Conservation (phyloP, 2,888 invertebrate species). For the Cephus runcator region DNA sequence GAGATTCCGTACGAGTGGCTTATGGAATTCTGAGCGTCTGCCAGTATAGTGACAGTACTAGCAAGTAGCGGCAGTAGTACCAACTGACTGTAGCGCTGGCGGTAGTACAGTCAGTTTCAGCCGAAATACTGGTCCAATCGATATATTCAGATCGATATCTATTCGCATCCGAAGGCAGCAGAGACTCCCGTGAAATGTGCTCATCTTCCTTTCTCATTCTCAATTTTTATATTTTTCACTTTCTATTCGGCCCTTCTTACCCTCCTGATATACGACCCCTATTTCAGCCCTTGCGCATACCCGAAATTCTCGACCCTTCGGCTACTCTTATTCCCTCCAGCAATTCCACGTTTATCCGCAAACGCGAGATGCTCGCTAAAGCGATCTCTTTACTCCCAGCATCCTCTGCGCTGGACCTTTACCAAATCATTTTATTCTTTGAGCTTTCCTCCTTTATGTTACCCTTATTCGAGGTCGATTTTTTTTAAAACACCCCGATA, state of each 20-base stretch:
- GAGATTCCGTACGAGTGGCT: constrained; percentile 25
- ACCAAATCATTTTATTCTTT: not conserved
- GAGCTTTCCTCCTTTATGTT: not conserved
- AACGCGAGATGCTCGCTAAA: not conserved
- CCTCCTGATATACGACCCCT: constrained; percentile 12
- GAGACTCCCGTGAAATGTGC: constrained; percentile 17
- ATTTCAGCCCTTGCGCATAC: not conserved
- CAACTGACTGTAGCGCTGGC: no score
- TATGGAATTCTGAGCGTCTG: constrained; percentile 27
- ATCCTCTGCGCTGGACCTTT: not conserved
- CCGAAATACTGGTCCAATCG: constrained; percentile 12
- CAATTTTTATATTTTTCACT: constrained; percentile 11
- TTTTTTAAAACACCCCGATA: not conserved
- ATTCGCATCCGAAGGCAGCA: constrained; percentile 32
- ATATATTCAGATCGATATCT: constrained; percentile 27
- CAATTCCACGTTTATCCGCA: constrained; percentile 21
- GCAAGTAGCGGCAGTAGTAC: not conserved
- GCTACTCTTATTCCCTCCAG: constrained; percentile 18
- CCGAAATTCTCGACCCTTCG: constrained; percentile 3
- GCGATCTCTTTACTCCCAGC: not conserved
- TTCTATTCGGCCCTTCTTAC: constrained; percentile 7
- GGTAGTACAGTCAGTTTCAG: not conserved
- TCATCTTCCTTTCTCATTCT: constrained; percentile 7
- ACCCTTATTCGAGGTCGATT: not conserved
- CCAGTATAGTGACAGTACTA: not conserved